Conservation (phyloP, 2,113 vertebrate genomes). For the Salminus brasiliensis region DNA sequence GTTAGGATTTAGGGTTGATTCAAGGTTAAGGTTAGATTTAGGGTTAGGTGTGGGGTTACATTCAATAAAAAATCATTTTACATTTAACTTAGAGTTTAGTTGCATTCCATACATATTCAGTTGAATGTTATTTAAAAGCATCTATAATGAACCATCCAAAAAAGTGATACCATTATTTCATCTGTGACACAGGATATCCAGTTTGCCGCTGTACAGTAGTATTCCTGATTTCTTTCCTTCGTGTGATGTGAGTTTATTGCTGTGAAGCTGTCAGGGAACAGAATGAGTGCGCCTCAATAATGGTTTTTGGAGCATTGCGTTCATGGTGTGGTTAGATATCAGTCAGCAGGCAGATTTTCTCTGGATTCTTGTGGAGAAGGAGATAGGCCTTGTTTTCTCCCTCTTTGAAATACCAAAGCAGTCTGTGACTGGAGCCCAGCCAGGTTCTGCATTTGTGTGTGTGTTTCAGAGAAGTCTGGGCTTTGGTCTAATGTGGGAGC, state of each 20-base stretch:
- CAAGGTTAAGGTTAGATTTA: no score
- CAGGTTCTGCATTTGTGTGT: constrained; percentile 29
- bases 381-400: constrained; percentile 30
- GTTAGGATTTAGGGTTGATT: no score
- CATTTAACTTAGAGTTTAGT: no score
- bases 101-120: no score
- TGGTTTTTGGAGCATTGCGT: constrained; percentile 9
- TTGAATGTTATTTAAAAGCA: no score
- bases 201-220: no score
- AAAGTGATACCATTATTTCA: no score
- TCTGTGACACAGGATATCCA: no score
- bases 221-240: background rate
- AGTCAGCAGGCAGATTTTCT: constrained; percentile 34
- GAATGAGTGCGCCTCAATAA: constrained; percentile 4
- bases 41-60: no score
- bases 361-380: constrained; percentile 43
- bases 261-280: background rate
- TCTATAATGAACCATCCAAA: no score
- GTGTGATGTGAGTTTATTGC: background rate
- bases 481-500: constrained; percentile 41
- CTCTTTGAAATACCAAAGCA: constrained; percentile 38
- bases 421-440: constrained; percentile 34
- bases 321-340: constrained; percentile 31
- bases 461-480: constrained; percentile 24
- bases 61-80: no score